phyloP scores from a whole-genome alignment of 2,888 invertebrate species.

The Erebia ligea region DNA sequence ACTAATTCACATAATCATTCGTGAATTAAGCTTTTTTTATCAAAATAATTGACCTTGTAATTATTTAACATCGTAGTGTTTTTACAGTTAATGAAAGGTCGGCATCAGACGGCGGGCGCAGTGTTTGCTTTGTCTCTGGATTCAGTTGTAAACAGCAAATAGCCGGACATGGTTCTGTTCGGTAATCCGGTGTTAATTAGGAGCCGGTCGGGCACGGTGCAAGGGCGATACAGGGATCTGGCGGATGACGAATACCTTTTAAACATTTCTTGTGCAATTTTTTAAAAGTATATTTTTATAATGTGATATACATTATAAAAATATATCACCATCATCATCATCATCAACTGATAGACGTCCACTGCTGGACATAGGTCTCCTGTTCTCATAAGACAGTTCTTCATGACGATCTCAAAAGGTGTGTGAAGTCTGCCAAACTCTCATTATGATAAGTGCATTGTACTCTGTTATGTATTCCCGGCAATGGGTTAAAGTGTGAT shows the following conservation, averaged over 20 bases:
- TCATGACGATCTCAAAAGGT: too few species aligned
- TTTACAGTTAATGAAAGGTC: constrained; percentile 61
- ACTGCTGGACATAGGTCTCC: too few species aligned
- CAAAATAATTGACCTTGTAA: constrained; percentile 10
- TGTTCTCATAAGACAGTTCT: too few species aligned
- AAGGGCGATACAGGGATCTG: constrained; percentile 51
- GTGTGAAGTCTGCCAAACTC: too few species aligned
- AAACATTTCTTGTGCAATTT: background rate
- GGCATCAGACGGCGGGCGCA: constrained; percentile 57
- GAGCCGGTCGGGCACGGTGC: constrained; percentile 63
- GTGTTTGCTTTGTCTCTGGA: constrained; percentile 77
- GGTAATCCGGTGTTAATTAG: constrained; percentile 81
- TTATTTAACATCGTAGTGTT: constrained; percentile 23
- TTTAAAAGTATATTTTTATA: too few species aligned
- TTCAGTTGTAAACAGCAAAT: constrained; percentile 75
- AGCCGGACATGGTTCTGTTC: constrained; percentile 67
- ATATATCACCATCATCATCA: too few species aligned
- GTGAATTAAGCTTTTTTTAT: background rate
- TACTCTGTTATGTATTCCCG: too few species aligned
- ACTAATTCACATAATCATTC: background rate
- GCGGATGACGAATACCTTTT: constrained; percentile 30
- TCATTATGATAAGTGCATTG: too few species aligned
- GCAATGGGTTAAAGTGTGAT: too few species aligned
- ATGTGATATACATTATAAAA: too few species aligned
- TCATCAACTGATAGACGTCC: too few species aligned